Evolutionary conservation across 2,113 vertebrate species (phyloP), one percentile per base, ranked within the genome.

Genomic region (Abramis brama): DNA sequence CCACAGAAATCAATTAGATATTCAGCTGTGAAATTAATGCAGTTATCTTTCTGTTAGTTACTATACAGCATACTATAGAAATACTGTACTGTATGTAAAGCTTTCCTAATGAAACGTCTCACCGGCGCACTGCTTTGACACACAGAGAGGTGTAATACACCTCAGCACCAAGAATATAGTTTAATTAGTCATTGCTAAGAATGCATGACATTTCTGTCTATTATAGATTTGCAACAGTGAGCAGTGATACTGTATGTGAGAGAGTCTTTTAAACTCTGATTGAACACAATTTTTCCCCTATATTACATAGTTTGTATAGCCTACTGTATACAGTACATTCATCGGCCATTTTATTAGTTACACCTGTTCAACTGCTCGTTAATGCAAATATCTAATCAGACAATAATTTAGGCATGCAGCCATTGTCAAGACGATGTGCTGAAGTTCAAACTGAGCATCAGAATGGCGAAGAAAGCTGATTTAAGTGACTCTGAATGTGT

Each of bases 1-100:
- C 4, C 23, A 52, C 11, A n/a, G 2, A 68, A 21, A 83, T 87
- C 52, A 81, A 75, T 27, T 27, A 59, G 60, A 36, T 76, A 74
- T 88, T 88, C 70, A 50, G 30, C 36, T 79, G 82, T 74, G 79
- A 88, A 85, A 85, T 83, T 12, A 78, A 81, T 70, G 23, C 33
- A 50, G 25, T 84, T 27, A 21, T 74, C 19, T 70, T 57, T 70
- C 10, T 47, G 43, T 39, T 36, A 55, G 30, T 73, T 23, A 33
- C 17, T 70, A 36, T n/a, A 50, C 9, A 55, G 74, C 15, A 30
- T 76, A 77, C 47, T 77, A 52, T 52, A 52, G 21, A 30, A 27
- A 55, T 55, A 52, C n/a, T 75, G n/a, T 8, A 27, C n/a, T 75
- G 11, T 27, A 71, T 71, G 9, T 39, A 71, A 71, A 43, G 33